A percentile compares a stretch with the other conserved stretches of the same genome.
Conservation (phyloP, 1,140 invertebrate genomes). For the Bacillus rossius region DNA sequence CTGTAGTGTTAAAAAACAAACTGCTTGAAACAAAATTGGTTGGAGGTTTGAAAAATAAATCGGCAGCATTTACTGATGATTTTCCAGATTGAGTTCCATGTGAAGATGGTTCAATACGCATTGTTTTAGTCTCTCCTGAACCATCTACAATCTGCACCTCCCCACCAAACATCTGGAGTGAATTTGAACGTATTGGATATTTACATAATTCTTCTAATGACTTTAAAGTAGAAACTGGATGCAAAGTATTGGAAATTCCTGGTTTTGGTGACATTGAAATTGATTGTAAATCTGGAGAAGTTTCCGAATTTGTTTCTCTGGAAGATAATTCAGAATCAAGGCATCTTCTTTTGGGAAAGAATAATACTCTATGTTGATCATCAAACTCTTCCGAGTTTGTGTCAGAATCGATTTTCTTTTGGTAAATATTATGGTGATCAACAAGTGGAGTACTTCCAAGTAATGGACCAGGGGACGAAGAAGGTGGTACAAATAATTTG, state of each 20-base stretch:
- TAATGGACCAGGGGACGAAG: slow-evolving; percentile 68
- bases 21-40: no score
- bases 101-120: slow-evolving; percentile 59
- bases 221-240: neutral
- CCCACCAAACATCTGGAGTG: slow-evolving; percentile 35
- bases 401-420: neutral
- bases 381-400: neutral
- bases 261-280: neutral
- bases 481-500: no score
- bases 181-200: neutral
- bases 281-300: neutral
- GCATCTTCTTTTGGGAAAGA: neutral
- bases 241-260: neutral
- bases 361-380: neutral
- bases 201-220: neutral
- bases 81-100: slow-evolving; percentile 16
- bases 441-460: slow-evolving; percentile 73
- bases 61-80: no score
- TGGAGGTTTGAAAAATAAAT: no score
- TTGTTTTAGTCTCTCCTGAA: slow-evolving; percentile 59
- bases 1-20: no score
- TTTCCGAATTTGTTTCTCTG: neutral
- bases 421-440: slow-evolving; percentile 23
- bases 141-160: slow-evolving; percentile 66
- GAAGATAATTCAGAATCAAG: slow-evolving; percentile 5